phyloP scores from a whole-genome alignment of 2,113 vertebrate species.

The Corvus hawaiiensis region DNA sequence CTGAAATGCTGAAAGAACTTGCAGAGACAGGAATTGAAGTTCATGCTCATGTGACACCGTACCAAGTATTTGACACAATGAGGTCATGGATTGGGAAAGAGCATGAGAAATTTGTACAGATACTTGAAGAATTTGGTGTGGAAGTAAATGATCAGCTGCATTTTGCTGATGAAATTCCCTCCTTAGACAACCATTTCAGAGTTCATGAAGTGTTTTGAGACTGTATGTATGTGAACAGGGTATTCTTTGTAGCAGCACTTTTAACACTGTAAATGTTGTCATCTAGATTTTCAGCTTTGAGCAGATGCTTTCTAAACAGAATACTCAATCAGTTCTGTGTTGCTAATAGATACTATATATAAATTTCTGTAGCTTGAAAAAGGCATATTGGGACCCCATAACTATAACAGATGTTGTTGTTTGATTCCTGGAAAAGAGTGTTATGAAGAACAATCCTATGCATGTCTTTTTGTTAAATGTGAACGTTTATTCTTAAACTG shows the following conservation, averaged over 20 bases:
- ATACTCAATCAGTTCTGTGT: background rate
- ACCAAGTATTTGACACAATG: slow-evolving; percentile 92
- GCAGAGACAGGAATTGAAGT: slow-evolving; percentile 80
- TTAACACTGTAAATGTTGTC: background rate
- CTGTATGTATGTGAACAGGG: background rate
- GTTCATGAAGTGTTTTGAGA: slow-evolving; percentile 85
- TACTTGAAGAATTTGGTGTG: slow-evolving; percentile 83
- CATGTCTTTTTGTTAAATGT: background rate
- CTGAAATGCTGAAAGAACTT: slow-evolving; percentile 80
- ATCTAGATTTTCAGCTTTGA: background rate
- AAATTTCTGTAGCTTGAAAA: slow-evolving; percentile 10
- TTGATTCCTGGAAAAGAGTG: background rate
- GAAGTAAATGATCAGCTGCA: slow-evolving; percentile 82
- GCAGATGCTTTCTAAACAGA: slow-evolving; percentile 15
- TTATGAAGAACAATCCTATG: background rate
- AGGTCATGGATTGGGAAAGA: slow-evolving; percentile 95
- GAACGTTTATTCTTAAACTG: background rate
- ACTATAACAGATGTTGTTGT: background rate
- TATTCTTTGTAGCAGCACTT: slow-evolving; percentile 32
- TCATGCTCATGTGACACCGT: slow-evolving; percentile 91
- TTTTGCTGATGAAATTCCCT: slow-evolving; percentile 85
- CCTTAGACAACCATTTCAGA: slow-evolving; percentile 94
- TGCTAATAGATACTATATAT: background rate
- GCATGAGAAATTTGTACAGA: slow-evolving; percentile 83
- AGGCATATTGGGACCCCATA: background rate